Evolutionary conservation across 2,113 vertebrate genomes (phyloP).

Genomic region (Aviceda subcristata): DNA sequence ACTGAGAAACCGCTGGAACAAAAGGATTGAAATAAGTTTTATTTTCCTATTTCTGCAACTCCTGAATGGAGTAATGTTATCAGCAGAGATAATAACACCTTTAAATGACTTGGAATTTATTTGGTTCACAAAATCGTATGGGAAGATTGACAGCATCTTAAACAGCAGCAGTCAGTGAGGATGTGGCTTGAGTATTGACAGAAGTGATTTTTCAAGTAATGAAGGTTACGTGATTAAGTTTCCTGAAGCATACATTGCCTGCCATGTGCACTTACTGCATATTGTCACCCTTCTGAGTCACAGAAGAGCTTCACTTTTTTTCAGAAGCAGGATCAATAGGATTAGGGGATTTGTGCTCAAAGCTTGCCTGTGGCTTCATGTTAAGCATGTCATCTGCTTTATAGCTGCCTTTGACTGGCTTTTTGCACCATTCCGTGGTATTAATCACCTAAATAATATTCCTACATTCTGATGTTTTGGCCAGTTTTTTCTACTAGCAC

Average conservation of each 20-base stretch:
- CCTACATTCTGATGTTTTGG: constrained; percentile 17
- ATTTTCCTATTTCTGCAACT: constrained; percentile 30
- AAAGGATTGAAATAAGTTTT: constrained; percentile 45
- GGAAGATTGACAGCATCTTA: constrained; percentile 72
- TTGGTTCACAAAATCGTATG: constrained; percentile 44
- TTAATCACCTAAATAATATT: constrained; percentile 53
- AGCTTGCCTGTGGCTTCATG: constrained; percentile 77
- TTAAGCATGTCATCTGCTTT: constrained; percentile 71
- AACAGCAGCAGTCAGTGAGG: constrained; percentile 64
- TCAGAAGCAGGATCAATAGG: constrained; percentile 79
- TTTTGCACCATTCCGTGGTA: background rate
- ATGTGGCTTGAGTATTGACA: constrained; percentile 64
- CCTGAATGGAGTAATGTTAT: constrained; percentile 12
- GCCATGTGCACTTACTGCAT: constrained; percentile 43
- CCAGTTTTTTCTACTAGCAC: background rate
- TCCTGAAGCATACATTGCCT: constrained; percentile 61
- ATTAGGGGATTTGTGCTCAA: constrained; percentile 80
- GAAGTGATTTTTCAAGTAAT: constrained; percentile 70
- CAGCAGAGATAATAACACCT: constrained; percentile 57
- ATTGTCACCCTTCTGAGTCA: constrained; percentile 63
- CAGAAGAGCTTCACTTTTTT: constrained; percentile 62
- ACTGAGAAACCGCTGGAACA: constrained; percentile 21
- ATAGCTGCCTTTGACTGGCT: constrained; percentile 29
- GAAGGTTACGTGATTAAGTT: constrained; percentile 70
- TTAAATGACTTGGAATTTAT: constrained; percentile 66